phyloP scores from a whole-genome alignment of 2,113 vertebrate species.

The Nannospalax galili region DNA sequence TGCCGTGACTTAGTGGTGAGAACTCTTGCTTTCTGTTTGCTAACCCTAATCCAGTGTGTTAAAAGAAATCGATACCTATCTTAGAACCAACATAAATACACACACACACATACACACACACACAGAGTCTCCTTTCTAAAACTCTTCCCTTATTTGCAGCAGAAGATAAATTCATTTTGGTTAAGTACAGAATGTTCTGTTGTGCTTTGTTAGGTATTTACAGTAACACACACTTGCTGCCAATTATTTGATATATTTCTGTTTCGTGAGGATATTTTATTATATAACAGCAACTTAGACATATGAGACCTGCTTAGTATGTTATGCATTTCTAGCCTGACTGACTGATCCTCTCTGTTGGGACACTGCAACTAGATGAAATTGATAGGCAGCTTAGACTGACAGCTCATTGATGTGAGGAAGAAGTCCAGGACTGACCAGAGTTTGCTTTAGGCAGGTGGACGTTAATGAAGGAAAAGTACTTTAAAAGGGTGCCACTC shows the following conservation, averaged over 20 bases:
- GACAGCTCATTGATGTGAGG: neutral
- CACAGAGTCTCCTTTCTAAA: too few relatives aligned
- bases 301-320: neutral
- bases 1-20: neutral
- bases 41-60: neutral
- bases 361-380: neutral
- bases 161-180: conserved; percentile 13
- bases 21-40: neutral
- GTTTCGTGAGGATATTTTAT: conserved; percentile 57
- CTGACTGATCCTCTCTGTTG: conserved; percentile 14
- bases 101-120: neutral
- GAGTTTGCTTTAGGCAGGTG: conserved; percentile 21
- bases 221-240: conserved; percentile 45
- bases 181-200: conserved; percentile 47
- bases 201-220: neutral
- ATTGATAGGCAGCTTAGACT: neutral
- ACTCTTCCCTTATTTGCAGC: neutral
- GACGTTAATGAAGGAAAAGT: conserved; percentile 52
- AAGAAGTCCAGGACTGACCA: conserved; percentile 1
- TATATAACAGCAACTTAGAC: conserved; percentile 38
- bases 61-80: neutral
- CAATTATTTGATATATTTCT: conserved; percentile 55
- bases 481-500: conserved; percentile 32
- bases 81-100: neutral
- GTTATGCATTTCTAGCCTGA: neutral